phyloP scores from a whole-genome alignment of 2,113 vertebrate species.

The Platysternon megacephalum region DNA sequence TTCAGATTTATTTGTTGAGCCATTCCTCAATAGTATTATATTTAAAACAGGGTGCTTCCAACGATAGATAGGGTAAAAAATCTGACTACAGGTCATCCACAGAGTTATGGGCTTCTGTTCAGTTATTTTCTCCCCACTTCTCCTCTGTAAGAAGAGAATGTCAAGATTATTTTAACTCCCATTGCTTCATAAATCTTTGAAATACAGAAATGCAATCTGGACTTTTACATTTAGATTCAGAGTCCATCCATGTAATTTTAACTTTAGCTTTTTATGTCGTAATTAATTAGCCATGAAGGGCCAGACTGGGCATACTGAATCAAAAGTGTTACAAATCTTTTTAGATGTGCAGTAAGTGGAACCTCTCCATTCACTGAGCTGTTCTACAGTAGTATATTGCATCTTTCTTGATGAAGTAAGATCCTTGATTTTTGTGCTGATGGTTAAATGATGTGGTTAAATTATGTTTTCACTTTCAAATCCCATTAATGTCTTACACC shows the following conservation, averaged over 20 bases:
- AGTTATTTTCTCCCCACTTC: background rate
- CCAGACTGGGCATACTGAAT: background rate
- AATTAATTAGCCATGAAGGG: slow-evolving; percentile 25
- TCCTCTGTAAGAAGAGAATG: background rate
- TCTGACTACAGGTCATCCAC: background rate
- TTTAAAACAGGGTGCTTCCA: background rate
- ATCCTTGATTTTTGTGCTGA: slow-evolving; percentile 22
- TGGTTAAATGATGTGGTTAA: background rate
- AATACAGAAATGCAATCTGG: background rate
- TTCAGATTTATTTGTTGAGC: background rate
- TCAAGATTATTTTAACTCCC: background rate
- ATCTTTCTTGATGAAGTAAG: background rate
- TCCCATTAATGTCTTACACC: slow-evolving; percentile 7
- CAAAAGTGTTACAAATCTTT: slow-evolving; percentile 35
- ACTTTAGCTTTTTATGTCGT: slow-evolving; percentile 52
- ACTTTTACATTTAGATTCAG: background rate
- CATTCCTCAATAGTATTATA: background rate
- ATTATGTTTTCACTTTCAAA: slow-evolving; percentile 34
- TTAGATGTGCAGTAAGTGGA: slow-evolving; percentile 13
- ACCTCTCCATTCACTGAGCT: background rate
- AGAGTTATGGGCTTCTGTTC: background rate
- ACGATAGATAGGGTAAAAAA: fast-evolving
- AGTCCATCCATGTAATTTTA: slow-evolving; percentile 39
- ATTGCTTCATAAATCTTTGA: slow-evolving; percentile 34
- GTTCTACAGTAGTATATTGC: background rate